Evolutionary conservation across 1,140 invertebrate species (phyloP).

Genomic region (Pachypsylla venusta): DNA sequence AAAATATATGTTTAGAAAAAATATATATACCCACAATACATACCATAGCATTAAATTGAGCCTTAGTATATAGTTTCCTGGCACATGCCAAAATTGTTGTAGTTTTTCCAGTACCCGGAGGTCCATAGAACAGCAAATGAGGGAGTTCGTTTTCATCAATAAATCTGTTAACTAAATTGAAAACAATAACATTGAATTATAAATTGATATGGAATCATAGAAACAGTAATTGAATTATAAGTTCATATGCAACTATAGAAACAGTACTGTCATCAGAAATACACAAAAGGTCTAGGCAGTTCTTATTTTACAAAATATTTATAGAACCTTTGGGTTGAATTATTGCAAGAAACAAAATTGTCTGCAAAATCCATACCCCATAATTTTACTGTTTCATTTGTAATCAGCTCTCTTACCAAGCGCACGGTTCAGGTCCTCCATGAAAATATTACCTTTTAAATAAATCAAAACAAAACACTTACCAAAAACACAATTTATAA

Average conservation of each 20-base stretch:
- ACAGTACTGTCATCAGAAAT: constrained; percentile 2
- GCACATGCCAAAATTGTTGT: constrained; percentile 96
- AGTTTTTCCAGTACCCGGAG: constrained; percentile 97
- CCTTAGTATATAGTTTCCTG: constrained; percentile 73
- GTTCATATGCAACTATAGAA: background rate
- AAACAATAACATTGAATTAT: constrained; percentile 17
- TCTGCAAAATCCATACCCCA: no score
- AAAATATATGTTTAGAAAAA: no score
- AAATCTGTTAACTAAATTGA: constrained; percentile 74
- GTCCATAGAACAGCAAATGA: constrained; percentile 95
- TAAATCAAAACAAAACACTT: no score
- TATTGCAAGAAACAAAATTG: no score
- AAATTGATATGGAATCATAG: constrained; percentile 5
- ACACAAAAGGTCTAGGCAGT: background rate
- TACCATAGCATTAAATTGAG: constrained; percentile 79
- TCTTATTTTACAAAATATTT: no score
- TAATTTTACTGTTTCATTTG: no score
- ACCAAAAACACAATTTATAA: no score
- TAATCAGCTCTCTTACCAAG: no score
- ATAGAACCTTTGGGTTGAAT: no score
- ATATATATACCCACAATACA: constrained; percentile 14
- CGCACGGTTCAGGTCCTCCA: no score
- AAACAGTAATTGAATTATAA: constrained; percentile 9
- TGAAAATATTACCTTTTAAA: no score
- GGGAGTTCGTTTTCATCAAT: constrained; percentile 85